Percentiles rank a stretch among this genome's conserved stretches.
Evolutionary conservation across 2,113 vertebrate genomes (phyloP).

Genomic region (Ahaetulla prasina): DNA sequence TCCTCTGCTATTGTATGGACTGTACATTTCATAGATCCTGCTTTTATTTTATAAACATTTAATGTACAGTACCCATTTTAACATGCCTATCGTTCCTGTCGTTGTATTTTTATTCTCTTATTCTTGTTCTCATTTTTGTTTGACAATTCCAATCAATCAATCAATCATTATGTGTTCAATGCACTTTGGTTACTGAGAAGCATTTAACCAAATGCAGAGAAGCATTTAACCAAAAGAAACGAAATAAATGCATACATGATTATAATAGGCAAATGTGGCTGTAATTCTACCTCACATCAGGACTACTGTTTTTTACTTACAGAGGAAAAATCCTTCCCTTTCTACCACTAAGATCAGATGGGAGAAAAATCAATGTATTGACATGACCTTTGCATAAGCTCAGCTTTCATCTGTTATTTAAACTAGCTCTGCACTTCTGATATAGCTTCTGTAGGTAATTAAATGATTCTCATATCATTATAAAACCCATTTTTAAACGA

Average conservation of each 20-base stretch:
- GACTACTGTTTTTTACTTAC: not conserved
- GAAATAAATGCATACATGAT: not conserved
- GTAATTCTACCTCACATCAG: not conserved
- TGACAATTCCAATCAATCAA: too few relatives aligned
- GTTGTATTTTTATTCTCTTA: too few relatives aligned
- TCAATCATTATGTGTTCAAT: not conserved
- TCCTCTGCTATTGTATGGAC: not conserved
- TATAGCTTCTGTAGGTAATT: not conserved
- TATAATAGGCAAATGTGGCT: not conserved
- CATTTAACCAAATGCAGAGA: not conserved
- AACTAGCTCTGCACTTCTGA: slow-evolving; percentile 3
- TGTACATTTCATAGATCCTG: not conserved
- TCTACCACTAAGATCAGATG: not conserved
- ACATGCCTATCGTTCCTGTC: too few relatives aligned
- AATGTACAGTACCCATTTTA: not conserved
- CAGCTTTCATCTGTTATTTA: slow-evolving; percentile 5
- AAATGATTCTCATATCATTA: slow-evolving; percentile 1
- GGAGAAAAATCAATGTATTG: not conserved
- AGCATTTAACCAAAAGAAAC: not conserved
- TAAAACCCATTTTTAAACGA: not conserved
- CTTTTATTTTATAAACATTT: not conserved
- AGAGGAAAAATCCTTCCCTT: not conserved
- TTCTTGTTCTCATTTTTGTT: too few relatives aligned
- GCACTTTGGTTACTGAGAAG: not conserved
- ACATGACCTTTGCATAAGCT: not conserved